Conservation (phyloP, 2,113 vertebrate genomes). For the Motacilla tschutschensis region DNA sequence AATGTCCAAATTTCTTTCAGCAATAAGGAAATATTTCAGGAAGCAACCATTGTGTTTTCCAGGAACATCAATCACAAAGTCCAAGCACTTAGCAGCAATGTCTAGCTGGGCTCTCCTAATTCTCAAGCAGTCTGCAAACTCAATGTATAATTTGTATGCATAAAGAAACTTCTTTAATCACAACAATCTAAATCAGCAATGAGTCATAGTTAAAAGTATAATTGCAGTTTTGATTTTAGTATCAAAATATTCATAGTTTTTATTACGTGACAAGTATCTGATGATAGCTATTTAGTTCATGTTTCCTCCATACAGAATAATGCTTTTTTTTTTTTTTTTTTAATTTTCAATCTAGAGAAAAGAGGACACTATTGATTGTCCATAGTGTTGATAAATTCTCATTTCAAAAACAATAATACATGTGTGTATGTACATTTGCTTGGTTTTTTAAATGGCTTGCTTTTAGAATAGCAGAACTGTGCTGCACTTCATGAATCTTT, state of each 20-base stretch:
- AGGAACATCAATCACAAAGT: background rate
- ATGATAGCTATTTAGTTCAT: background rate
- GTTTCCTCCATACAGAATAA: background rate
- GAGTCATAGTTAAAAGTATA: constrained; percentile 54
- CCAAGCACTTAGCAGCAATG: background rate
- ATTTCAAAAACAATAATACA: background rate
- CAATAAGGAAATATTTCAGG: background rate
- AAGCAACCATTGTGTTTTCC: background rate
- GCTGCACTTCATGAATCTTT: background rate
- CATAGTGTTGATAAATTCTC: background rate
- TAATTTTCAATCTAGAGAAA: background rate
- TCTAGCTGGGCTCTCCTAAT: background rate
- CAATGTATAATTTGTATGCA: constrained; percentile 42
- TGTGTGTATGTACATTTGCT: background rate
- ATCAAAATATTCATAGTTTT: constrained; percentile 51
- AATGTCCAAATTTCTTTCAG: background rate
- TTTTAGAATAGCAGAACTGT: background rate
- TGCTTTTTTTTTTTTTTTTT: background rate
- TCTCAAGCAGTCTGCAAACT: background rate
- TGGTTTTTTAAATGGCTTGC: background rate
- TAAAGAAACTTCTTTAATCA: constrained; percentile 42
- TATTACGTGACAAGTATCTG: constrained; percentile 26
- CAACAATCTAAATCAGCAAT: constrained; percentile 49
- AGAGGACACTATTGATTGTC: background rate
- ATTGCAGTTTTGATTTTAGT: constrained; percentile 55